Conservation (phyloP, 2,888 invertebrate genomes). For the Mythimna ferrago region DNA sequence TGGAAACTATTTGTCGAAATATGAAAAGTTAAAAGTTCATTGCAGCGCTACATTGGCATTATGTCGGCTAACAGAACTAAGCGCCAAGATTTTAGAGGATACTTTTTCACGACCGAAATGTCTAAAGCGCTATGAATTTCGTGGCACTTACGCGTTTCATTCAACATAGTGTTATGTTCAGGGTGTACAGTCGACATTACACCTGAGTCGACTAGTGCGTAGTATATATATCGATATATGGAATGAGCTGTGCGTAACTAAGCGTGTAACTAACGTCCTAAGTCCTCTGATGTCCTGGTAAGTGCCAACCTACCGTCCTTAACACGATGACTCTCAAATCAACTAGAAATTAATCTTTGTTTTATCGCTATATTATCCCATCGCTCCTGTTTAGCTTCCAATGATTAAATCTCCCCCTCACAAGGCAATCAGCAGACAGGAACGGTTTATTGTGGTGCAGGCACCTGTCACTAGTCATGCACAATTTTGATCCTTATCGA, state of each 20-base stretch:
- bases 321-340: slow-evolving; percentile 46
- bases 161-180: too few species aligned
- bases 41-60: too few species aligned
- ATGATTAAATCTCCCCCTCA: slow-evolving; percentile 55
- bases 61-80: too few species aligned
- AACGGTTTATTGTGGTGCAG: slow-evolving; percentile 53
- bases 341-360: slow-evolving; percentile 49
- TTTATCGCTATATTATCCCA: slow-evolving; percentile 30
- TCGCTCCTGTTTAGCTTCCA: slow-evolving; percentile 44
- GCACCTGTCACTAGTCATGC: slow-evolving; percentile 56
- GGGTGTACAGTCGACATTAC: too few species aligned
- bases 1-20: too few species aligned
- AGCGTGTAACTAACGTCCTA: neutral
- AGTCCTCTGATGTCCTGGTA: neutral
- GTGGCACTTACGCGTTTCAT: too few species aligned
- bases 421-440: slow-evolving; percentile 54
- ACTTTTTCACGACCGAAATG: too few species aligned
- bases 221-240: too few species aligned
- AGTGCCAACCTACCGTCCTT: slow-evolving; percentile 6
- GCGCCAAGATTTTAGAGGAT: too few species aligned
- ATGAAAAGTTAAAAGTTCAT: too few species aligned
- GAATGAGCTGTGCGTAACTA: slow-evolving; percentile 3
- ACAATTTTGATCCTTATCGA: slow-evolving; percentile 55
- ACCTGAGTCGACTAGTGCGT: too few species aligned
- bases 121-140: too few species aligned